Evolutionary conservation across 2,888 invertebrate species (phyloP).

Genomic region (Eucera pruinosa): DNA sequence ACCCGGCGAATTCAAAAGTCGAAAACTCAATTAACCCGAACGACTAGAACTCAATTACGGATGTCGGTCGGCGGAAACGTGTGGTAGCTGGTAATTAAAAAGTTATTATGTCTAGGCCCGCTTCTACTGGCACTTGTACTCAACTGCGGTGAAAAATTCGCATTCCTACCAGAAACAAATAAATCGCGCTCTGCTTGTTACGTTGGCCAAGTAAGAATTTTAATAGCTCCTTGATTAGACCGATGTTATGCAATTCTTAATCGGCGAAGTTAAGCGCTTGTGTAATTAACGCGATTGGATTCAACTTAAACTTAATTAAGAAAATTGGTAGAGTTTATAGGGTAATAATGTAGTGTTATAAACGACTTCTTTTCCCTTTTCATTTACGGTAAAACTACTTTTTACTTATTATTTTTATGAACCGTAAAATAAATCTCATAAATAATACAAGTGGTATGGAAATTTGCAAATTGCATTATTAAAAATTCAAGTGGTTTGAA

Average conservation of each 20-base stretch:
- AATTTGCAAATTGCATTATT: no score
- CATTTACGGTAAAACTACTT: background rate
- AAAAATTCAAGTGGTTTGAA: no score
- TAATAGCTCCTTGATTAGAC: background rate
- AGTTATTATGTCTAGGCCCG: constrained; percentile 71
- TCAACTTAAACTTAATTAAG: background rate
- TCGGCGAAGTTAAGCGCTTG: background rate
- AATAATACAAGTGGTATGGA: background rate
- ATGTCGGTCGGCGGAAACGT: constrained; percentile 51
- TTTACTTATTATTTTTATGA: background rate
- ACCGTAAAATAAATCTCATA: background rate
- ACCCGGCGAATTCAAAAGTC: constrained; percentile 49
- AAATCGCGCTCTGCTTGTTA: constrained; percentile 62
- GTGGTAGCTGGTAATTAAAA: constrained; percentile 50
- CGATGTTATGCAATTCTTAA: background rate
- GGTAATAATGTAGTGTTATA: background rate
- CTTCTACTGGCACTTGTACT: constrained; percentile 74
- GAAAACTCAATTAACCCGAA: constrained; percentile 60
- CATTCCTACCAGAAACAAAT: constrained; percentile 65
- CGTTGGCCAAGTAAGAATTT: constrained; percentile 64
- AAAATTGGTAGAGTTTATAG: background rate
- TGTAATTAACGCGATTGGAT: background rate
- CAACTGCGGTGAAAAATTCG: constrained; percentile 62
- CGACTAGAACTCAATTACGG: constrained; percentile 68
- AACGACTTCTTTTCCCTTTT: background rate